Evolutionary conservation across 2,113 vertebrate species (phyloP), one percentile per base, ranked within the genome.

Genomic region (Gallinago jamesoni): DNA sequence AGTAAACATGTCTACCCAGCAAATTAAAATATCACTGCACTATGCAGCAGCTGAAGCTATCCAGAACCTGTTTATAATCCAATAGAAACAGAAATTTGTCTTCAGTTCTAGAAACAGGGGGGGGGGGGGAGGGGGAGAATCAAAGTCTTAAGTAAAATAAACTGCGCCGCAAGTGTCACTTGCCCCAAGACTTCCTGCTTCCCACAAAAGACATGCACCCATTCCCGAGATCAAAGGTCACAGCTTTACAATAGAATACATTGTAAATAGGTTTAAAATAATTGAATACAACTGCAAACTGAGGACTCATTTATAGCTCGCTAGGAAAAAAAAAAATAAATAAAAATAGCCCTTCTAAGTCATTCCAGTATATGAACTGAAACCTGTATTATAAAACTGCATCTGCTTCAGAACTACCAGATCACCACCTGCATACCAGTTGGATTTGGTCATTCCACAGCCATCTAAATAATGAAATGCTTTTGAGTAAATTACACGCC

Each of bases 1-100:
- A 98, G 98, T 98, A 99, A 99, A 99, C 98, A 99, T 98, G 98
- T 99, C 98, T 98, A 94, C 97, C 94, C 97, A 97, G 97, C 97
- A 98, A 98, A 98, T 98, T 98, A 99, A 98, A 98, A 97, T 98
- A 98, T 97, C 97, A 96, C 97, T 98, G 90, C 82, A 94, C 96
- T 96, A 96, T 96, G 98, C 96, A 98, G 98, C 98, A 98, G 81
- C 97, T 98, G 98, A 99, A 96, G 83, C 91, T 98, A 95, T 98
- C 94, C 97, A 97, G 97, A 96, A 97, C 94, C 95, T 97, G 95
- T 98, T 98, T 98, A 97, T 97, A 98, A 98, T 96, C 96, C 93
- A 97, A 97, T 96, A 97, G 97, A 98, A 98, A 97, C 92, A 97
- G 95, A 98, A 95, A 97, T 97, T 76, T 98, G 96, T 98, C 98